phyloP scores from a whole-genome alignment of 2,888 invertebrate genomes.

The Cotesia congregata region DNA sequence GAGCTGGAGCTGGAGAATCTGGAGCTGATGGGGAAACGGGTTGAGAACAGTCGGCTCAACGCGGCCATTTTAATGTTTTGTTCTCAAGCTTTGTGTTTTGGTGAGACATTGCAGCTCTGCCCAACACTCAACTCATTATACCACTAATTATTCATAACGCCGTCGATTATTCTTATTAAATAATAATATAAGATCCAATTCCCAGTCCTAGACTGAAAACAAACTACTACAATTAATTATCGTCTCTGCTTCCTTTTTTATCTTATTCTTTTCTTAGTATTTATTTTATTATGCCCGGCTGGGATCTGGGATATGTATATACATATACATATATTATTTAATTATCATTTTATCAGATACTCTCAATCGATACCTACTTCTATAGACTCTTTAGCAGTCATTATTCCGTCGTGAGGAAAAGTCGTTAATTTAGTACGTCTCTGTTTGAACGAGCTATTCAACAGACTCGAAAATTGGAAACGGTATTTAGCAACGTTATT shows the following conservation, averaged over 20 bases:
- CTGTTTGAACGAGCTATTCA: conserved; percentile 1
- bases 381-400: neutral
- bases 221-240: neutral
- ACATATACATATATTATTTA: neutral
- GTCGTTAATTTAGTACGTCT: neutral
- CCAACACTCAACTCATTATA: conserved; percentile 70
- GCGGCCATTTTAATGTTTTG: conserved; percentile 65
- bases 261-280: neutral
- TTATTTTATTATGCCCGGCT: neutral
- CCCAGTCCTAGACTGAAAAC: neutral
- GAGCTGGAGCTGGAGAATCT: too few relatives aligned
- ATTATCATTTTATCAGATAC: neutral
- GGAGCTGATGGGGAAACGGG: conserved; percentile 42
- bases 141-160: conserved; percentile 70
- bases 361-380: neutral
- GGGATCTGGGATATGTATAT: too few relatives aligned
- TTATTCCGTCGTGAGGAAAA: neutral
- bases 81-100: conserved; percentile 60
- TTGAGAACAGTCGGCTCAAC: conserved; percentile 63
- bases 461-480: neutral
- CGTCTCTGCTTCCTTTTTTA: neutral
- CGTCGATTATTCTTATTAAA: conserved; percentile 48
- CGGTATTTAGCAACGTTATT: neutral
- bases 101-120: conserved; percentile 68
- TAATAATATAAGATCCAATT: conserved; percentile 13